Percentiles rank a stretch among this genome's conserved stretches.
These are phyloP conservation scores for Hirtodrosophila alboralis DNA, from an alignment of 2,888 invertebrate species.

Conservation along the genomic window DNA sequence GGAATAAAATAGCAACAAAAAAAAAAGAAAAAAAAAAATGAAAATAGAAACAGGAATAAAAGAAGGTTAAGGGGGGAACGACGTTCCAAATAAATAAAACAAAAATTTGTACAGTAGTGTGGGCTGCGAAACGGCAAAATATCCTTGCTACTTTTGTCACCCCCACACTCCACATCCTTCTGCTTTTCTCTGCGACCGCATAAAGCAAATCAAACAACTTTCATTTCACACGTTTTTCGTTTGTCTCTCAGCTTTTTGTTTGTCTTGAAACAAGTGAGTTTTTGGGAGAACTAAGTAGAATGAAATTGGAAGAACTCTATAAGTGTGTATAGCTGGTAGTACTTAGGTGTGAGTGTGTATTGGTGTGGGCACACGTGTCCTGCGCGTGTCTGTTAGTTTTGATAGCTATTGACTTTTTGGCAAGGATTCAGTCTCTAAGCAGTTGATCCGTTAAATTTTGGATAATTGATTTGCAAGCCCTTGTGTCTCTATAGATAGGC, in stretches of 20 bases:
- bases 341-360: not conserved
- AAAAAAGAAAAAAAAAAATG: conserved; percentile 44
- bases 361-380: conserved; percentile 60
- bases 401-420: conserved; percentile 66
- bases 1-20: conserved; percentile 63
- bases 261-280: conserved; percentile 76
- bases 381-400: conserved; percentile 68
- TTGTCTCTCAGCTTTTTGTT: conserved; percentile 55
- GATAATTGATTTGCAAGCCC: conserved; percentile 58
- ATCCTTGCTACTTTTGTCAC: conserved; percentile 52
- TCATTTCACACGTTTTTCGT: conserved; percentile 76
- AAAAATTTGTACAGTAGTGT: conserved; percentile 60
- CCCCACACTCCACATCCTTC: conserved; percentile 4
- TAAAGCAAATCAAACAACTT: conserved; percentile 73
- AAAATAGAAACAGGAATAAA: conserved; percentile 24
- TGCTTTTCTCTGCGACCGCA: conserved; percentile 8
- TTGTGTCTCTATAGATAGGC: conserved; percentile 22
- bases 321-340: conserved; percentile 11
- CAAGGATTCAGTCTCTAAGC: conserved; percentile 17
- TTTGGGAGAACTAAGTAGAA: conserved; percentile 30
- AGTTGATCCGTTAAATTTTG: conserved; percentile 69
- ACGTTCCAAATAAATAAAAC: conserved; percentile 70
- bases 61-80: conserved; percentile 27
- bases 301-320: conserved; percentile 45
- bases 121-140: conserved; percentile 13